Base-by-base conservation (phyloP, 2,113 vertebrate species). In the Indri indri region DNA sequence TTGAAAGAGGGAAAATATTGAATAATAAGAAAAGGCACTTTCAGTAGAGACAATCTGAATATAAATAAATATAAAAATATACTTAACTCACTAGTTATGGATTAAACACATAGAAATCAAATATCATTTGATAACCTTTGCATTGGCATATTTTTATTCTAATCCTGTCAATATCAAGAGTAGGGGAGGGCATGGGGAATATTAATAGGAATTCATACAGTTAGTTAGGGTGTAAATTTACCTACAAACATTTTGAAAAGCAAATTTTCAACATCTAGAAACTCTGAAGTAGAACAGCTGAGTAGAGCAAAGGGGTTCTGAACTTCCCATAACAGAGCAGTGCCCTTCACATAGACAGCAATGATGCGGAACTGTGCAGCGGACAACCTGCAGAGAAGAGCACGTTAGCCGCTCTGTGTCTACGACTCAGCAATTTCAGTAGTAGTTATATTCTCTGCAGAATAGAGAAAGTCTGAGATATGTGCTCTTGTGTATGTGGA, bases 371-470 rank as follows among this genome's bases (percentile, higher is more conserved):
- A 32, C 14, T 47, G 1, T 27, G 8, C 40, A 5, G 2, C 54
- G 54, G 45, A 74, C 12, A 18, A 9, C 8, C 4, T 37, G 3
- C 8, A 61, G 12, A 68, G 34, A 27, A 76, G 42, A 68, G 12
- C 50, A 89, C 13, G 14, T 0, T 12, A 20, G 10, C 7, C 8
- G 2, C 1, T n/a, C 8, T 47, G 2, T 30, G 34, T 8, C 6
- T 11, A 17, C 8, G 8, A 47, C 23, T 37, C 32, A 54, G 10
- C 42, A 47, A 14, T 57, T 82, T 11, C 25, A 70, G 27, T 40
- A 13, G 14, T 20, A 47, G 40, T 4, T 68, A 59, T 27, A 45
- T 76, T 76, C 25, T 65, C 45, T 73, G 57, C 65, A 40, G 54
- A 74, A 45, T 9, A 63, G 12, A 91, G 34, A 73, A 87, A 63